Base-by-base conservation (phyloP, 2,888 invertebrate species). In the Pogonocherus hispidulus region DNA sequence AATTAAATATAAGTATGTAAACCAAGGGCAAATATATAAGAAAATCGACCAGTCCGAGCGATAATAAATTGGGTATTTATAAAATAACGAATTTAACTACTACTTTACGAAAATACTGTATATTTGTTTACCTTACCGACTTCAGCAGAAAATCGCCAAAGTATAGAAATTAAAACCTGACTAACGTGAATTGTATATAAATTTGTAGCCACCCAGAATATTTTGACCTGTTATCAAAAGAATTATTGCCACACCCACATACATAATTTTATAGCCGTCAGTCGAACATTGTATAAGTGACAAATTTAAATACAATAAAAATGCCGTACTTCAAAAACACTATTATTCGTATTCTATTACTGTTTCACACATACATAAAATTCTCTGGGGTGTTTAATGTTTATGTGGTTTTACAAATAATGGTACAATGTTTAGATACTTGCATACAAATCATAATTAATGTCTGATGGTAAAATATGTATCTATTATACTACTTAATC, bases 271-370 rank as follows among this genome's bases (percentile, higher is more conserved):
- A 14, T 41, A 14, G 41, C 14, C 2, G 11, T n/a, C 41, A 41
- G 41, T 16, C 41, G 14, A 16, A 41, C 14, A 41, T n/a, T 41
- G 41, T 9, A n/a, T 3, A 16, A 41, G 16, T 41, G 41, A 41
- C 41, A 41, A 41, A 41, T 41, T 41, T 41, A 41, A 41, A 41
- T 41, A 41, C 41, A 41, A 41, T 41, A 41, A 41, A 41, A 41
- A 41, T 41, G 14, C 41, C 41, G 14, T 16, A 41, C 41, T 16
- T 4, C 41, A 11, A 14, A 41, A 41, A 41, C 14, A 5, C 41
- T 41, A 14, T 41, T 41, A 41, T 41, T 41, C 41, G n/a, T 41
- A 41, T 41, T 41, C 41, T 41, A 16, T 41, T 41, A 14, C 41
- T 14, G 41, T 16, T 41, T n/a, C 16, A 41, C 6, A 41, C 41